A percentile compares a stretch with the other conserved stretches of the same genome.
phyloP scores from a whole-genome alignment of 35 echinoderm and acorn worm species.

The Lytechinus pictus region DNA sequence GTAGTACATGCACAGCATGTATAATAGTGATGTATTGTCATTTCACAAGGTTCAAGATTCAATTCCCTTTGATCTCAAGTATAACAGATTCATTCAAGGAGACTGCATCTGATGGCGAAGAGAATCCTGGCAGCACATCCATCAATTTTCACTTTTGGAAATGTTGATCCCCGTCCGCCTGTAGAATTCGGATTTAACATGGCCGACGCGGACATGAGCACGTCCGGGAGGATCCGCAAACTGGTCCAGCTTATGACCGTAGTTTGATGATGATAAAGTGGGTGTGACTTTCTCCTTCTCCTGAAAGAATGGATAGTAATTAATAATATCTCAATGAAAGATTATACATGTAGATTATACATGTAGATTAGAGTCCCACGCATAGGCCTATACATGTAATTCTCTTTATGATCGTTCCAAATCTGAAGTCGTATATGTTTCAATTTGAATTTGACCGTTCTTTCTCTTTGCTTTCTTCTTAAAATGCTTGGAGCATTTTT shows the following conservation, averaged over 20 bases:
- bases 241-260: slow-evolving; percentile 81
- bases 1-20: too few relatives aligned
- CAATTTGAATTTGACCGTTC: too few relatives aligned
- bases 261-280: slow-evolving; percentile 80
- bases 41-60: background rate
- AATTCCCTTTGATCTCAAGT: background rate
- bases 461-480: too few relatives aligned
- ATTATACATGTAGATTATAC: too few relatives aligned
- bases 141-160: slow-evolving; percentile 65
- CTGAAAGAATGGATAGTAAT: slow-evolving; percentile 41
- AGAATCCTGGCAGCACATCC: background rate
- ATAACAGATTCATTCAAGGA: background rate
- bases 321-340: too few relatives aligned
- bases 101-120: too few relatives aligned
- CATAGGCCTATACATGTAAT: too few relatives aligned
- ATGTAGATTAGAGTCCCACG: too few relatives aligned
- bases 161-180: slow-evolving; percentile 93
- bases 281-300: slow-evolving; percentile 87
- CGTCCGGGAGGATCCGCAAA: slow-evolving; percentile 86
- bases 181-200: slow-evolving; percentile 94
- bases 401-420: too few relatives aligned
- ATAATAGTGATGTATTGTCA: background rate
- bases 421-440: too few relatives aligned
- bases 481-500: too few relatives aligned
- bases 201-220: slow-evolving; percentile 81